phyloP scores from a whole-genome alignment of 2,113 vertebrate genomes.

The Scolopax mira region DNA sequence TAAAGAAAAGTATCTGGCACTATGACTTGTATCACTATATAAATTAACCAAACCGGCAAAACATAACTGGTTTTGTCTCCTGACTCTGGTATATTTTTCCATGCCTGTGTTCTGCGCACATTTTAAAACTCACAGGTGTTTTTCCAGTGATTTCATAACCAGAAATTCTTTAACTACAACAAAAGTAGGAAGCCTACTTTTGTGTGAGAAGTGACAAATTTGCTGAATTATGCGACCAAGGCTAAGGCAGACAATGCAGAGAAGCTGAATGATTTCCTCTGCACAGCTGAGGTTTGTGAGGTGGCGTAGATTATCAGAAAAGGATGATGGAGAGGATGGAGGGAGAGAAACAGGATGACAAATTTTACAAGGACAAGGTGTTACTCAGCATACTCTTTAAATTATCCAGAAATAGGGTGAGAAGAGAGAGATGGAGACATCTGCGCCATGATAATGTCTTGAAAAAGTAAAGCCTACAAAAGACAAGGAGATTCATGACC shows the following conservation, averaged over 20 bases:
- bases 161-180: slow-evolving; percentile 24
- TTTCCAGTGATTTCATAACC: not conserved
- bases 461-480: not conserved
- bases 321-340: not conserved
- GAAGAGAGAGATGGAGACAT: not conserved
- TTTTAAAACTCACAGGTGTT: slow-evolving; percentile 21
- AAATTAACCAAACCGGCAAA: not conserved
- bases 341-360: not conserved
- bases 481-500: not conserved
- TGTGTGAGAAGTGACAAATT: not conserved
- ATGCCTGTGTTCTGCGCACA: not conserved
- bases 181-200: slow-evolving; percentile 54
- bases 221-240: not conserved
- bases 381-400: not conserved
- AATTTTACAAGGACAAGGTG: not conserved
- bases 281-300: not conserved
- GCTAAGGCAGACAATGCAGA: slow-evolving; percentile 43
- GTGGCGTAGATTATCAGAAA: not conserved
- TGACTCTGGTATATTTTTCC: not conserved
- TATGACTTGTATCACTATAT: not conserved
- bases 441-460: not conserved
- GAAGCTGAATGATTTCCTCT: slow-evolving; percentile 27
- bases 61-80: not conserved
- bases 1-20: not conserved
- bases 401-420: not conserved